phyloP scores from a whole-genome alignment of 2,797 vertebrate genomes.

The Crenuchus spilurus region DNA sequence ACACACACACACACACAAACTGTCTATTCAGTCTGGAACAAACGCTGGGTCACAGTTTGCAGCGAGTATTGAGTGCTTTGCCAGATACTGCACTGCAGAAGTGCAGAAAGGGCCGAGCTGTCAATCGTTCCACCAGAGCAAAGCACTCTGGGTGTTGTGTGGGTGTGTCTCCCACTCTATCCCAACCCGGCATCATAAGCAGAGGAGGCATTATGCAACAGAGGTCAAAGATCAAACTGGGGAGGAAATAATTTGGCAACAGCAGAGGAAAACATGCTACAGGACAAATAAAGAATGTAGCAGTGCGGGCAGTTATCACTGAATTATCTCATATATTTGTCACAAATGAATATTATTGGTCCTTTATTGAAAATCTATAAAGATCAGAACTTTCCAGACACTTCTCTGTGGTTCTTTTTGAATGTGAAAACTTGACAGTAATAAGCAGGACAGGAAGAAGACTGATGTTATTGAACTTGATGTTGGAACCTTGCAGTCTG shows the following conservation, averaged over 20 bases:
- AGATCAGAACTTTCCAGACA: too few species aligned
- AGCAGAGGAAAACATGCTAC: neutral
- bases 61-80: neutral
- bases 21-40: neutral
- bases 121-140: neutral
- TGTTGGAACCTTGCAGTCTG: too few species aligned
- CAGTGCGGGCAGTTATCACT: too few species aligned
- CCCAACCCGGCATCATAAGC: neutral
- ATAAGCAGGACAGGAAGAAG: too few species aligned
- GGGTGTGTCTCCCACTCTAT: constrained; percentile 1
- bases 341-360: too few species aligned
- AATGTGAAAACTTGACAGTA: too few species aligned
- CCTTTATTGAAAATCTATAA: too few species aligned
- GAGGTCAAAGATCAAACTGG: neutral
- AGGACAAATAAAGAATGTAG: neutral
- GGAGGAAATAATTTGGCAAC: neutral
- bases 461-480: too few species aligned
- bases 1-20: neutral
- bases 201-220: neutral
- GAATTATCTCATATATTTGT: too few species aligned
- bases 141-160: neutral
- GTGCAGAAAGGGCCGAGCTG: neutral
- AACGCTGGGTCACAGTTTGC: neutral
- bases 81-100: neutral
- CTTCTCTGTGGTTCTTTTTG: too few species aligned